These are phyloP conservation scores for Tragelaphus buxtoni DNA, from an alignment of 2,113 vertebrate species.

Conservation along the genomic window DNA sequence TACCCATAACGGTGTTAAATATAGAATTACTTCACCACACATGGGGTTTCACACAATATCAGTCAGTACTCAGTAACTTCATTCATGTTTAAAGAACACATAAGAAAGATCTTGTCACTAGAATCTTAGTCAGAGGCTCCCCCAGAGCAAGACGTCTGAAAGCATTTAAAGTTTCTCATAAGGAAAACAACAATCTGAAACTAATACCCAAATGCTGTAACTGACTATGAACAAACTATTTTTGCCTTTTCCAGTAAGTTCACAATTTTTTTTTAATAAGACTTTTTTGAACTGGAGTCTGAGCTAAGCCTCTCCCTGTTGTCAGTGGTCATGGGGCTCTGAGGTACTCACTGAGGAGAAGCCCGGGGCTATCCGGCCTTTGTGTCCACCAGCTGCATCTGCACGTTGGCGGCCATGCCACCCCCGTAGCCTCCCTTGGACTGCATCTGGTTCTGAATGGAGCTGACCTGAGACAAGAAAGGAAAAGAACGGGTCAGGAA, in stretches of 20 bases:
- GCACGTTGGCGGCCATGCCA: conserved; percentile 83
- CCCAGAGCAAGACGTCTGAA: not conserved
- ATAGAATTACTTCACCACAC: not conserved
- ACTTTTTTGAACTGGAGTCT: not conserved
- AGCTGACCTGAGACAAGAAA: conserved; percentile 83
- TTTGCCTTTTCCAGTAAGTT: not conserved
- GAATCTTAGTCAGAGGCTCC: not conserved
- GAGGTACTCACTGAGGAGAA: conserved; percentile 68
- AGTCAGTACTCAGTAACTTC: not conserved
- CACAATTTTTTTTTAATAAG: not conserved
- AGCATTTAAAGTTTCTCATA: not conserved
- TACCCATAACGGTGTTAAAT: not conserved
- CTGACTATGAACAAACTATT: not conserved
- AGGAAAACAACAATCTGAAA: not conserved
- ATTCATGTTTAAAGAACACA: not conserved
- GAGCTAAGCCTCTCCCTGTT: not conserved
- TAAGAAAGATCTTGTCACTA: not conserved
- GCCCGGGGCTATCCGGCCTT: conserved; percentile 87
- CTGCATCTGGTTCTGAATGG: conserved; percentile 93
- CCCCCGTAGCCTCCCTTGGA: conserved; percentile 90
- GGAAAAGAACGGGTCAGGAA: not conserved
- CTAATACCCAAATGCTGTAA: not conserved
- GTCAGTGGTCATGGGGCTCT: fast-evolving
- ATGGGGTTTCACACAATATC: not conserved
- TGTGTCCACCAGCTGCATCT: conserved; percentile 91